phyloP scores from a whole-genome alignment of 1,140 invertebrate genomes.

The Nymphalis io region DNA sequence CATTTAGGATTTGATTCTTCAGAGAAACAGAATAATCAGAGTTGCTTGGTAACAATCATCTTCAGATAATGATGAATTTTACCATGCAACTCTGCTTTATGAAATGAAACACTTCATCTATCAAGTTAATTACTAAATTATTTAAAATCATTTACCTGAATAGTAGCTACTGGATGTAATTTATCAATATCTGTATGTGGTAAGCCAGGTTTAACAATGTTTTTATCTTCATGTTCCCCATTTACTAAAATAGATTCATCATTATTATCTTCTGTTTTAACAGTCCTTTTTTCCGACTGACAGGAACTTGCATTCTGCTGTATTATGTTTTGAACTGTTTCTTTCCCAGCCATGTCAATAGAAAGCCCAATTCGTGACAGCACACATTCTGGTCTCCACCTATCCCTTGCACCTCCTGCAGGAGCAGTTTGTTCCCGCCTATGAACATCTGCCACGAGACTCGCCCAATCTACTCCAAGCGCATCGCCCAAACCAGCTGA shows the following conservation, averaged over 20 bases:
- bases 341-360: slow-evolving; percentile 84
- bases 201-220: slow-evolving; percentile 19
- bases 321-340: slow-evolving; percentile 83
- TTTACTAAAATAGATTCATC: slow-evolving; percentile 42
- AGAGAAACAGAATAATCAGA: no score
- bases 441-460: slow-evolving; percentile 89
- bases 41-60: no score
- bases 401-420: slow-evolving; percentile 83
- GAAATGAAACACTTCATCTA: no score
- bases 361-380: slow-evolving; percentile 88
- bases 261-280: slow-evolving; percentile 39
- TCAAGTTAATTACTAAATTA: no score
- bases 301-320: slow-evolving; percentile 76
- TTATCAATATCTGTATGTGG: slow-evolving; percentile 49
- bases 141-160: slow-evolving; percentile 77
- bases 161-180: slow-evolving; percentile 83
- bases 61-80: no score
- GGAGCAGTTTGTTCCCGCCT: slow-evolving; percentile 80
- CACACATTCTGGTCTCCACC: slow-evolving; percentile 89
- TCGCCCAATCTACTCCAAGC: slow-evolving; percentile 95
- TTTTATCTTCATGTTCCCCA: slow-evolving; percentile 41
- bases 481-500: slow-evolving; percentile 90
- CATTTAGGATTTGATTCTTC: no score
- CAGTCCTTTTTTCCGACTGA: slow-evolving; percentile 38
- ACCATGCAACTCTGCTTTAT: no score